Evolutionary conservation across 2,113 vertebrate genomes (phyloP).

Genomic region (Catharus minimus): DNA sequence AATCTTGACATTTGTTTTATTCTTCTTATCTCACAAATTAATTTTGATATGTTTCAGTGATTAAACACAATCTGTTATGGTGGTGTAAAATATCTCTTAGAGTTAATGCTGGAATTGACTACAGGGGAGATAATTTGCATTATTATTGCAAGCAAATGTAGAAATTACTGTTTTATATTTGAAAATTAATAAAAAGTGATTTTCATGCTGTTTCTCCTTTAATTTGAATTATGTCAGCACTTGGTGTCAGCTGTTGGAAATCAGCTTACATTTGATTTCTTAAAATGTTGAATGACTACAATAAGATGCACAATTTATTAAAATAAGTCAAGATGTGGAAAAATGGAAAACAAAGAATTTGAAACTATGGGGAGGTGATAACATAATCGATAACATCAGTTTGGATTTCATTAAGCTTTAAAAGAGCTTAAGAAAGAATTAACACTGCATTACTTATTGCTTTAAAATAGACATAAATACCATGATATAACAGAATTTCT

Average conservation of each 20-base stretch:
- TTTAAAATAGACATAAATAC: background rate
- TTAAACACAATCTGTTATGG: background rate
- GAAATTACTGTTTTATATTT: background rate
- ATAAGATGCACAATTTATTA: background rate
- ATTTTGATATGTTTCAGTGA: background rate
- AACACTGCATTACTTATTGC: background rate
- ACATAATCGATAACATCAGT: background rate
- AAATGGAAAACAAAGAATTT: background rate
- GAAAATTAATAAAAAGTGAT: constrained; percentile 30
- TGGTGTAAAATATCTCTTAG: background rate
- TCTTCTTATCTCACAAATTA: background rate
- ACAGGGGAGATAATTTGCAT: background rate
- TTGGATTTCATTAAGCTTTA: background rate
- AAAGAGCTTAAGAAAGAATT: background rate
- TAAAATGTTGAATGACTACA: background rate
- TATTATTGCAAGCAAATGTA: background rate
- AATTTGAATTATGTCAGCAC: background rate
- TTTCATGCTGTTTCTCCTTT: background rate
- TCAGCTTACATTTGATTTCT: background rate
- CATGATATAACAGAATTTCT: background rate
- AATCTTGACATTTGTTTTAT: background rate
- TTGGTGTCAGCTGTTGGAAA: background rate
- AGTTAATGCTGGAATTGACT: background rate
- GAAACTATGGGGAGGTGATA: background rate
- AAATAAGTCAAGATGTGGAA: background rate